Evolutionary conservation across 2,113 vertebrate genomes (phyloP), one percentile per base, ranked within the genome.

Genomic region (Neolamprologus variostigma): DNA sequence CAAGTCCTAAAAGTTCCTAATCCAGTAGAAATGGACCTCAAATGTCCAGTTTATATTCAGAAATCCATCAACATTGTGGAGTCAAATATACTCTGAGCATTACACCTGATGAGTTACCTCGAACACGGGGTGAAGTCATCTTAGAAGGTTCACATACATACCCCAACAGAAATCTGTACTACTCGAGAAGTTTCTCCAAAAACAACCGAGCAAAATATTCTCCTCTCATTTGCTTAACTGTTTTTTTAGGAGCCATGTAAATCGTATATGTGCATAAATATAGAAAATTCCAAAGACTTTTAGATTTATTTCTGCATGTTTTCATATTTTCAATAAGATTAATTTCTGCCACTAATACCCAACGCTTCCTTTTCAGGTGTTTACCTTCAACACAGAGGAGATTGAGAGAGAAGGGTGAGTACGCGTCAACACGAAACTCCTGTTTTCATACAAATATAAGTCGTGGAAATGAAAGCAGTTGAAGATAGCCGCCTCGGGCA

Each of bases 311-410:
- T 83, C 61, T 21, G 9, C 35, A 7, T 57, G n/a, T 55, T 55
- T 54, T 26, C 9, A 9, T 13, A 8, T 26, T 9, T 55, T 13
- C 47, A 63, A 31, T 45, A 11, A 59, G 19, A 5, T 17, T 8
- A 17, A 21, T 68, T 42, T 23, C 33, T 17, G 12, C n/a, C 5
- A 31, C 71, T 81, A 23, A 84, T 45, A 21, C 9, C 4, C 17
- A 9, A 10, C n/a, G 1, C 47, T 80, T 79, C 7, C 13, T 21
- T 89, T 89, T 37, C 95, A 99, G 98, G 97, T 99, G 78, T 97
- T 95, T 97, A 97, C 96, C 96, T 96, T 98, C 94, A 98, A 98
- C 92, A 95, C 98, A 8, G 98, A 99, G 47, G 98, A 99, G 85
- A 95, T 96, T 1, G 98, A 99, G 66, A 97, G 97, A 95, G 98